These are phyloP conservation scores for Nothobranchius kuhntae DNA, from an alignment of 2,113 vertebrate genomes.

Conservation along the genomic window DNA sequence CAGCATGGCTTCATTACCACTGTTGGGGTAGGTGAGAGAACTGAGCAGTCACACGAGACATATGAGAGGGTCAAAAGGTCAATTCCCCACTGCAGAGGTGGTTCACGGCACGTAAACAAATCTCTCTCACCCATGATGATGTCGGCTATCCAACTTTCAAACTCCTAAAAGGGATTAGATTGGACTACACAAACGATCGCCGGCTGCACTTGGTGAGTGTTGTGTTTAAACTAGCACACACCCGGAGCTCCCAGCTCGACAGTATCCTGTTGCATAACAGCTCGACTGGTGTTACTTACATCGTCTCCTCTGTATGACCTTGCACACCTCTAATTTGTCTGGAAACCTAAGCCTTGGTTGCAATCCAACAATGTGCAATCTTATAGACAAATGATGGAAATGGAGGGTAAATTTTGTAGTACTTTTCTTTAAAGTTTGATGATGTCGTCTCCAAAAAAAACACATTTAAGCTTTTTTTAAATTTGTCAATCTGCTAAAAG, in stretches of 20 bases:
- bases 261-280: slow-evolving; percentile 59
- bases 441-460: slow-evolving; percentile 26
- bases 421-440: slow-evolving; percentile 18
- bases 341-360: slow-evolving; percentile 50
- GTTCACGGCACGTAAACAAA: slow-evolving; percentile 50
- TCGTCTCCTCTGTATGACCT: slow-evolving; percentile 60
- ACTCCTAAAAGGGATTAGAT: slow-evolving; percentile 18
- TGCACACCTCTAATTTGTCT: slow-evolving; percentile 61
- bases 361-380: slow-evolving; percentile 55
- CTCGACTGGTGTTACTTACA: slow-evolving; percentile 59
- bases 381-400: slow-evolving; percentile 33
- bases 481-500: slow-evolving; percentile 24
- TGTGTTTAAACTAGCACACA: slow-evolving; percentile 25
- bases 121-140: slow-evolving; percentile 31
- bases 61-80: slow-evolving; percentile 46
- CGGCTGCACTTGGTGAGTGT: slow-evolving; percentile 23
- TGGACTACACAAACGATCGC: slow-evolving; percentile 30
- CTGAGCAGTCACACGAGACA: slow-evolving; percentile 32
- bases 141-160: slow-evolving; percentile 15
- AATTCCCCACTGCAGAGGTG: slow-evolving; percentile 22
- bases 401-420: slow-evolving; percentile 22
- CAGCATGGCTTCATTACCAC: slow-evolving; percentile 49
- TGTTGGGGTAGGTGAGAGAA: slow-evolving; percentile 42
- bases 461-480: slow-evolving; percentile 15
- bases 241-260: slow-evolving; percentile 33